These are phyloP conservation scores for Lithophane socia DNA, from an alignment of 2,888 invertebrate genomes.

Conservation along the genomic window DNA sequence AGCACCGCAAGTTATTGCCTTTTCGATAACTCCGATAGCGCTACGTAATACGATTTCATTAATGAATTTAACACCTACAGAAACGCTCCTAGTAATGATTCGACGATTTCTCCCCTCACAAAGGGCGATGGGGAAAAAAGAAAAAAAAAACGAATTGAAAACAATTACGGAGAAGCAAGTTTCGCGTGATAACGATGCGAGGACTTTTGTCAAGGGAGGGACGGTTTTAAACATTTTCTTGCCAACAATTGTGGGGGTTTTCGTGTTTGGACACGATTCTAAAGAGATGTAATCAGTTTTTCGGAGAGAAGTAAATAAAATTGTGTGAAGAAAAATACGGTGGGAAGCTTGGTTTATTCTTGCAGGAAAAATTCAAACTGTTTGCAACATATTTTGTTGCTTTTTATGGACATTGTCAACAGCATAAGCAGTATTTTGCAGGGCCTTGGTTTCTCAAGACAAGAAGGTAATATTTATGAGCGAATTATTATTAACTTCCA, in stretches of 20 bases:
- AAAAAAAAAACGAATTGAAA: slow-evolving; percentile 79
- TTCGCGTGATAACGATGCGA: slow-evolving; percentile 80
- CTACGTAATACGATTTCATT: slow-evolving; percentile 65
- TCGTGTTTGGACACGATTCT: slow-evolving; percentile 60
- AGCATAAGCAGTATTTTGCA: not conserved
- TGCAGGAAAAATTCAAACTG: slow-evolving; percentile 8
- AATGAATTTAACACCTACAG: slow-evolving; percentile 69
- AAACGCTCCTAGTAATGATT: slow-evolving; percentile 63
- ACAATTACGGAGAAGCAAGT: slow-evolving; percentile 82
- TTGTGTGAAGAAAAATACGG: slow-evolving; percentile 48
- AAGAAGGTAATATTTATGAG: no score
- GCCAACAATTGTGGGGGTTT: slow-evolving; percentile 58
- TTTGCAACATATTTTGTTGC: slow-evolving; percentile 20
- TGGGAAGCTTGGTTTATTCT: slow-evolving; percentile 38
- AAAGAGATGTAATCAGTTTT: slow-evolving; percentile 63
- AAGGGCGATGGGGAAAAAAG: slow-evolving; percentile 64
- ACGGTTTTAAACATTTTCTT: slow-evolving; percentile 72
- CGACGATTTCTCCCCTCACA: slow-evolving; percentile 67
- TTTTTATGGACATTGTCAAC: not conserved
- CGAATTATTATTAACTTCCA: no score
- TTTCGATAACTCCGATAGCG: slow-evolving; percentile 62
- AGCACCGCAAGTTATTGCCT: slow-evolving; percentile 59
- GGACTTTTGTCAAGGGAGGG: slow-evolving; percentile 77
- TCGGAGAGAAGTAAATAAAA: slow-evolving; percentile 58
- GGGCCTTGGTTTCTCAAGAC: no score